Base-by-base conservation (phyloP, 2,888 invertebrate genomes). In the Frankliniella intonsa region DNA sequence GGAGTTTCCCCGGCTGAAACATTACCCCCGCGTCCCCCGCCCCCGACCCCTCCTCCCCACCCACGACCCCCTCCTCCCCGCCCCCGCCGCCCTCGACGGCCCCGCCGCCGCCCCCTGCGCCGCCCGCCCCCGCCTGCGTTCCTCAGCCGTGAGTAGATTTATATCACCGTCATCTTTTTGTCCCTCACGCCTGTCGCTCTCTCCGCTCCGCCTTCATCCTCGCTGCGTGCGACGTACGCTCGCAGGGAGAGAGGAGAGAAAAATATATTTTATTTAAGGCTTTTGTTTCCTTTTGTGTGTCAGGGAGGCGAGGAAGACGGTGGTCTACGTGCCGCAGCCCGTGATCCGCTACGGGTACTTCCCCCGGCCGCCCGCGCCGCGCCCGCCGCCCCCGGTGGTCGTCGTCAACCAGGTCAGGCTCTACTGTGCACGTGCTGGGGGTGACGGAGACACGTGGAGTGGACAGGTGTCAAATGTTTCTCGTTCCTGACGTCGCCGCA, bases 131-230 rank as follows among this genome's bases (percentile, higher is more conserved):
- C 3, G 69, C 69, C 22, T 76, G 69, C 25, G 25, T 76, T 0
- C 69, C 69, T 22, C 69, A 76, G 25, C 25, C 69, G 69, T 76
- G 69, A 76, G 69, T 76, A 22, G 62, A 62, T 62, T 62, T 62
- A 62, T 62, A 17, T 62, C 17, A 62, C 38, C 38, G 38, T 5
- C 38, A 38, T 38, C 38, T 38, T 62, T 62, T n/a, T n/a, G 62
- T 1, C 17, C 62, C 19, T n/a, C 17, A 17, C 62, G 19, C 19
- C 62, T n/a, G 19, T n/a, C 62, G 17, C 62, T n/a, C 55, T 2
- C 69, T 7, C 3, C n/a, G 69, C 22, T 19, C 69, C 12, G 25
- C 69, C 11, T 22, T 22, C 69, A 8, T 9, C 25, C 25, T 76
- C 10, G 1, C 25, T 55, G 10, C 25, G 38, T 5, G 38, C 38